Percentiles rank a stretch among this genome's conserved stretches.
Evolutionary conservation across 1,140 invertebrate species (phyloP).

Genomic region (Gryon sp.): DNA sequence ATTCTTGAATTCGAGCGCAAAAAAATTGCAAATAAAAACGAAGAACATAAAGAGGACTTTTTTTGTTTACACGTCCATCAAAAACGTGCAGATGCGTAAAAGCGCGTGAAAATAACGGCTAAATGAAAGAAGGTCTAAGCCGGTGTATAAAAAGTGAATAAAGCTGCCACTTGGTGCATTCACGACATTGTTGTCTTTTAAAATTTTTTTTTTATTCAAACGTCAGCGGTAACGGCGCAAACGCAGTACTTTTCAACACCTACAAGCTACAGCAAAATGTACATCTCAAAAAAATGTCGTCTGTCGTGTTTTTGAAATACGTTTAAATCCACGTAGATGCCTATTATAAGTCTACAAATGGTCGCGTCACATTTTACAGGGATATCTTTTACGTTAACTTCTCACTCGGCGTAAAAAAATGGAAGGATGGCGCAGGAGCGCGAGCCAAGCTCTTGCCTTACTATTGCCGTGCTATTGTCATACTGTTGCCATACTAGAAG

Average conservation of each 20-base stretch:
- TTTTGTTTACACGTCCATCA: background rate
- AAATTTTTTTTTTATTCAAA: too few species aligned
- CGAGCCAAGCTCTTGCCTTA: too few species aligned
- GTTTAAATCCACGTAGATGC: background rate
- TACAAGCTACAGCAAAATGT: background rate
- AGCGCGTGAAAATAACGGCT: background rate
- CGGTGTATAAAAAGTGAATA: constrained; percentile 9
- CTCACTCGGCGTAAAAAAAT: too few species aligned
- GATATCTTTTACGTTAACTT: constrained; percentile 11
- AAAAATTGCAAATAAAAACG: too few species aligned
- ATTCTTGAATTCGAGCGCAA: too few species aligned
- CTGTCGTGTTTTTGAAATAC: background rate
- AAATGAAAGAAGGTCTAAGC: constrained; percentile 1
- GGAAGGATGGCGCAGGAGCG: too few species aligned
- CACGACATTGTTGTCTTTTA: background rate
- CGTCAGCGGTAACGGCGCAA: too few species aligned
- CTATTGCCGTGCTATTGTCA: too few species aligned
- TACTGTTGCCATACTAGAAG: too few species aligned
- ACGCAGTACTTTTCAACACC: too few species aligned
- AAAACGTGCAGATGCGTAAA: background rate
- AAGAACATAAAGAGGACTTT: constrained; percentile 1
- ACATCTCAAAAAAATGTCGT: constrained; percentile 1
- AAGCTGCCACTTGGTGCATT: constrained; percentile 2
- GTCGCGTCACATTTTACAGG: background rate
- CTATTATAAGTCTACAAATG: constrained; percentile 1